Percentiles rank a stretch among this genome's conserved stretches.
Evolutionary conservation across 2,888 invertebrate species (phyloP).

Genomic region (Sphaeridia pumilis): DNA sequence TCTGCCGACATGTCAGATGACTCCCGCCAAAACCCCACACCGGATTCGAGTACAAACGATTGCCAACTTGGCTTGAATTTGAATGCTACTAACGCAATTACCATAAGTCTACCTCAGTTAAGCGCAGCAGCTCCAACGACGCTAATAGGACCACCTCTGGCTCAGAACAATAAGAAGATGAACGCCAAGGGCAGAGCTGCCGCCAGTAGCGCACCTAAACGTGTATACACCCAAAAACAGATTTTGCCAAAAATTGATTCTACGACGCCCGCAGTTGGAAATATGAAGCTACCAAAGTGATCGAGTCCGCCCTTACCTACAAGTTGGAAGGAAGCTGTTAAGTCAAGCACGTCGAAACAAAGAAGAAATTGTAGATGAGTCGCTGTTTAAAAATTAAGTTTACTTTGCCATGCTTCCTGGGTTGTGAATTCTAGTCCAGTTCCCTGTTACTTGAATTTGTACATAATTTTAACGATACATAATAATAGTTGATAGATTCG

Average conservation of each 20-base stretch:
- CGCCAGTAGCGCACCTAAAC: conserved; percentile 30
- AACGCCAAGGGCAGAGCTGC: conserved; percentile 31
- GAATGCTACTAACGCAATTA: conserved; percentile 24
- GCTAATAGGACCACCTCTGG: conserved; percentile 18
- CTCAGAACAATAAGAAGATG: conserved; percentile 24
- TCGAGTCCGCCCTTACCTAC: neutral
- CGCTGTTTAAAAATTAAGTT: too few species aligned
- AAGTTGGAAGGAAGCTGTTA: too few species aligned
- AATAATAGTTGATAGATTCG: too few species aligned
- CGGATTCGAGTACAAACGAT: conserved; percentile 35
- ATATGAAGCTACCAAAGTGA: too few species aligned
- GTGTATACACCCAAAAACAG: conserved; percentile 35
- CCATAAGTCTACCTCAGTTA: conserved; percentile 26
- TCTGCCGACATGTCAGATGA: conserved; percentile 31
- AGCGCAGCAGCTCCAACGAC: conserved; percentile 17
- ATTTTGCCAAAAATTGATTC: conserved; percentile 36
- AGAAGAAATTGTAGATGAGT: too few species aligned
- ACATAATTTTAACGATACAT: too few species aligned
- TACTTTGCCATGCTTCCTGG: too few species aligned
- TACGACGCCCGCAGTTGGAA: conserved; percentile 33
- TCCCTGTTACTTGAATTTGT: too few species aligned
- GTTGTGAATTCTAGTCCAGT: too few species aligned
- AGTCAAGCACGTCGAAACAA: neutral
- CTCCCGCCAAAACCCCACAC: conserved; percentile 34
- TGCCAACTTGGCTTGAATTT: conserved; percentile 29